Evolutionary conservation across 2,888 invertebrate genomes (phyloP).

Genomic region (Drosophila buzzatii): DNA sequence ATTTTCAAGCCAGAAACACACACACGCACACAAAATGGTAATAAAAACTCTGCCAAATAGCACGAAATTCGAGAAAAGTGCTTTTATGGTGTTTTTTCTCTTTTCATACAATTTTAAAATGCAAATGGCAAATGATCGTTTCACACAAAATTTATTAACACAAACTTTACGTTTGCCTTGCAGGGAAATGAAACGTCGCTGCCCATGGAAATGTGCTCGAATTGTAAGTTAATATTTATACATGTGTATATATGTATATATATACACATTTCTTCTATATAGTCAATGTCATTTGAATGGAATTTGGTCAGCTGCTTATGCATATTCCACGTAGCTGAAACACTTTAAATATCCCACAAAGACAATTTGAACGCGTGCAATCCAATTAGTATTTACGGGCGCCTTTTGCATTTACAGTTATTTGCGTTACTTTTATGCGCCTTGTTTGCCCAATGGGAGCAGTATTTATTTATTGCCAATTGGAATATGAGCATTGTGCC

Average conservation of each 20-base stretch:
- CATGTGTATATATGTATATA: background rate
- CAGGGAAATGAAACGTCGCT: conserved; percentile 71
- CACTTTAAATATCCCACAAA: background rate
- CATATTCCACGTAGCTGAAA: conserved; percentile 34
- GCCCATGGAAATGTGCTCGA: conserved; percentile 74
- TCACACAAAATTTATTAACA: background rate
- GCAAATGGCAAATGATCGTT: background rate
- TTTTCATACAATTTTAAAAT: background rate
- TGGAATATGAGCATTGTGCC: conserved; percentile 34
- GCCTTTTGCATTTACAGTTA: conserved; percentile 8
- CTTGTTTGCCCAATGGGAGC: conserved; percentile 33
- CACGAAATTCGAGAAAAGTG: conserved; percentile 16
- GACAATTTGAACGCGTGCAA: background rate
- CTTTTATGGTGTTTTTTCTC: conserved; percentile 35
- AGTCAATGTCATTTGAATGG: conserved; percentile 52
- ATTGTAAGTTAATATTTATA: conserved; percentile 48
- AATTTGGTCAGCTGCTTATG: conserved; percentile 47
- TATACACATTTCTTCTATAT: background rate
- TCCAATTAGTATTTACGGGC: conserved; percentile 2
- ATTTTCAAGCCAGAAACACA: conserved; percentile 21
- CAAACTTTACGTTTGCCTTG: conserved; percentile 16
- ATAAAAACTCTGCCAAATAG: conserved; percentile 25
- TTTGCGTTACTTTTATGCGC: conserved; percentile 27
- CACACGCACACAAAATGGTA: conserved; percentile 56
- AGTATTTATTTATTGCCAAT: conserved; percentile 24